Evolutionary conservation across 64 coral and sea anemone genomes (phyloP).

Genomic region (Pocillopora damicornis): DNA sequence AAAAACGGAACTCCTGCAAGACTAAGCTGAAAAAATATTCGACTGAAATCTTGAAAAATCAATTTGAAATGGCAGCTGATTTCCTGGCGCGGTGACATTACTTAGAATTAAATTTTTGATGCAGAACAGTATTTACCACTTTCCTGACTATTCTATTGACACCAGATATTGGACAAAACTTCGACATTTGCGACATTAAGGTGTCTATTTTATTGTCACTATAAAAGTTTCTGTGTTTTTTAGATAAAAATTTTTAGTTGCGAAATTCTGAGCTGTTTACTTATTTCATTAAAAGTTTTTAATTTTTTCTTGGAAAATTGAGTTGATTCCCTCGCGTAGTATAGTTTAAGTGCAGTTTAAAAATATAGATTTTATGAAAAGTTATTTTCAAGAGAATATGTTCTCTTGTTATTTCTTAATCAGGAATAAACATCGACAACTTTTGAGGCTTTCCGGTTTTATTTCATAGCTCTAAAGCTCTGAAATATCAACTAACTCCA

Average conservation of each 20-base stretch:
- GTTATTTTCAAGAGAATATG: no score
- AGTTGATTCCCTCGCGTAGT: no score
- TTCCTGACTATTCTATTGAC: neutral
- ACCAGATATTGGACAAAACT: neutral
- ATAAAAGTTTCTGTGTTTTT: neutral
- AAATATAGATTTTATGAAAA: no score
- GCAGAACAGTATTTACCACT: neutral
- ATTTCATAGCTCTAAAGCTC: no score
- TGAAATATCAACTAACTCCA: no score
- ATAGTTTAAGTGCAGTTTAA: no score
- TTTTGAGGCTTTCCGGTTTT: no score
- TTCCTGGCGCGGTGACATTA: slow-evolving; percentile 3
- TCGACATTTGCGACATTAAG: neutral
- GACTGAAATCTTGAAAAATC: neutral
- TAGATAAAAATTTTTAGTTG: slow-evolving; percentile 1
- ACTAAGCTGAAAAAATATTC: neutral
- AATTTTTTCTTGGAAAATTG: no score
- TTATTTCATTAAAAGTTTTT: slow-evolving; percentile 4
- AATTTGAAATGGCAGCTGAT: slow-evolving; percentile 1
- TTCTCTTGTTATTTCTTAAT: no score
- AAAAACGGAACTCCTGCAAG: neutral
- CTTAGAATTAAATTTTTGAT: neutral
- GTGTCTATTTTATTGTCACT: neutral
- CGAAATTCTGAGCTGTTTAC: neutral
- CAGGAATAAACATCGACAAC: no score